These are phyloP conservation scores for Heloderma charlesbogerti DNA, from an alignment of 2,113 vertebrate genomes.

Conservation along the genomic window DNA sequence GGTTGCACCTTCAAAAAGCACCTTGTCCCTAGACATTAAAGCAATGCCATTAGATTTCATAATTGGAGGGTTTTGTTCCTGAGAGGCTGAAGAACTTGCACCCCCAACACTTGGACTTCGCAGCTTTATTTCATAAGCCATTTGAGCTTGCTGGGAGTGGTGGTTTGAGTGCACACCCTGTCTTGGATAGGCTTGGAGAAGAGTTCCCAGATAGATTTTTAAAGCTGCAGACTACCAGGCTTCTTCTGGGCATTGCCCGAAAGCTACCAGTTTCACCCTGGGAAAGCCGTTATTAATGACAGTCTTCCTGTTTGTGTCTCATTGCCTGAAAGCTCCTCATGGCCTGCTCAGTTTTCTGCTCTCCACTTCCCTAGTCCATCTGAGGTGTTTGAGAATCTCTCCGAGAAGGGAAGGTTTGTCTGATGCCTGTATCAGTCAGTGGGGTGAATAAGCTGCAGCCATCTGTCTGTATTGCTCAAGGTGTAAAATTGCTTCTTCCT, in stretches of 20 bases:
- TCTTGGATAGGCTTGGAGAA: background rate
- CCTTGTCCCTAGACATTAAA: slow-evolving; percentile 59
- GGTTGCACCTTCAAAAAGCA: slow-evolving; percentile 35
- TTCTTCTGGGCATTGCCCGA: background rate
- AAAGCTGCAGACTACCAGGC: background rate
- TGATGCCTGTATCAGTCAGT: too few relatives aligned
- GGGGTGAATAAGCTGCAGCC: too few relatives aligned
- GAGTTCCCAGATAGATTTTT: background rate
- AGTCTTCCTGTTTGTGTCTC: too few relatives aligned
- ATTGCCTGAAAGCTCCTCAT: slow-evolving; percentile 45
- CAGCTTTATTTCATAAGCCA: background rate
- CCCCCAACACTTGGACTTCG: background rate
- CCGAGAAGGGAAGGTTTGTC: background rate
- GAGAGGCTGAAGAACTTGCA: slow-evolving; percentile 13
- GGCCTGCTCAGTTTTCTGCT: slow-evolving; percentile 48
- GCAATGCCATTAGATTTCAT: slow-evolving; percentile 17
- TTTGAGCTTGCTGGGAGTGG: background rate
- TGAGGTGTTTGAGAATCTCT: fast-evolving
- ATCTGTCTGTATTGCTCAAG: background rate
- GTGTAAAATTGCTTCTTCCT: background rate
- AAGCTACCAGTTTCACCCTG: background rate
- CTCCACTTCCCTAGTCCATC: slow-evolving; percentile 35
- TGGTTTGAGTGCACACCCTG: fast-evolving
- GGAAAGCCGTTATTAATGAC: background rate
- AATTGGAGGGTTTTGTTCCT: background rate